Evolutionary conservation across 2,797 vertebrate species (phyloP).

Genomic region (Sebastes ruberrimus): DNA sequence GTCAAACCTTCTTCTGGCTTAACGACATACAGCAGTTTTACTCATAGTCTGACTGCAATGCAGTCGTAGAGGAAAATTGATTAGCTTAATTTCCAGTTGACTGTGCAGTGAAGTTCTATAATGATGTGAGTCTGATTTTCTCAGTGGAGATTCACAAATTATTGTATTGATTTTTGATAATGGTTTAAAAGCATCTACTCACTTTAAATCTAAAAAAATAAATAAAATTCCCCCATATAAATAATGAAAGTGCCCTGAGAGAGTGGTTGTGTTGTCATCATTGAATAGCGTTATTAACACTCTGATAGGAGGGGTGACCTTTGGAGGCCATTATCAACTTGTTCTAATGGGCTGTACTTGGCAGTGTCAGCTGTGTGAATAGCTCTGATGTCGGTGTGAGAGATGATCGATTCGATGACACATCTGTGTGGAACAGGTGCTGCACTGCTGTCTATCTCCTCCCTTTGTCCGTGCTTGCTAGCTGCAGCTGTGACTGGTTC

Average conservation of each 20-base stretch:
- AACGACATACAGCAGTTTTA: neutral
- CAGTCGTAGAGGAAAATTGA: neutral
- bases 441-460: conserved; percentile 44
- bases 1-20: neutral
- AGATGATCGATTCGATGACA: conserved; percentile 72
- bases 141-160: conserved; percentile 1
- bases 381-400: conserved; percentile 67
- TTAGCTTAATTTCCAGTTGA: conserved; percentile 2
- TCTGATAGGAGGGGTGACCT: conserved; percentile 40
- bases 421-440: conserved; percentile 76
- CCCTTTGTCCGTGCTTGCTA: conserved; percentile 40
- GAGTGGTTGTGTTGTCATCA: conserved; percentile 13
- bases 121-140: neutral
- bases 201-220: conserved; percentile 3
- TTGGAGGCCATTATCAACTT: conserved; percentile 48
- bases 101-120: neutral
- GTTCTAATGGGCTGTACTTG: conserved; percentile 52
- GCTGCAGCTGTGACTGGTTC: conserved; percentile 64
- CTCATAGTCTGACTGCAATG: neutral
- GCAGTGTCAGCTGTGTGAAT: conserved; percentile 60
- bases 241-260: neutral
- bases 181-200: neutral
- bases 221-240: neutral
- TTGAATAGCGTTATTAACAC: conserved; percentile 21
- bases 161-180: conserved; percentile 7